Conservation (phyloP, 2,888 invertebrate species). For the Tinea semifulvella region DNA sequence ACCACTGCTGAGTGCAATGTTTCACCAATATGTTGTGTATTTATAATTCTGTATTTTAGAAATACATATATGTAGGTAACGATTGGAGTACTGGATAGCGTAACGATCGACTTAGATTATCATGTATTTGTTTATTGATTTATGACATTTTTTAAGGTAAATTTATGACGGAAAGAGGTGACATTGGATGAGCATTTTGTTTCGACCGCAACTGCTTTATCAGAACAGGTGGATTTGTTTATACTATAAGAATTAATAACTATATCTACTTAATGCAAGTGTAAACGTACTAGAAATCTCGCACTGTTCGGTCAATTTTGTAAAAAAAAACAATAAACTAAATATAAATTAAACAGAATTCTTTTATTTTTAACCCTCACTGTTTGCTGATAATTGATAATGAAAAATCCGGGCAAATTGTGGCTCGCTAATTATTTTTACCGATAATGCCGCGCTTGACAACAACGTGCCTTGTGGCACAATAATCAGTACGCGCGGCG, state of each 20-base stretch:
- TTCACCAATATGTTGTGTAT: slow-evolving; percentile 51
- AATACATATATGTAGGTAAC: slow-evolving; percentile 34
- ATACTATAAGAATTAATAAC: slow-evolving; percentile 61
- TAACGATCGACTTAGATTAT: no score
- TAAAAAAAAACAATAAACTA: slow-evolving; percentile 55
- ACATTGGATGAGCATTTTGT: neutral
- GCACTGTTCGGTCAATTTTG: slow-evolving; percentile 69
- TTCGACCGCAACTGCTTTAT: slow-evolving; percentile 34
- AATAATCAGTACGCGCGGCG: no score
- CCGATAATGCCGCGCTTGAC: no score
- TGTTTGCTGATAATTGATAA: no score
- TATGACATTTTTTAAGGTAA: slow-evolving; percentile 54
- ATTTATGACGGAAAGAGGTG: slow-evolving; percentile 38
- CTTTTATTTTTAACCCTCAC: slow-evolving; percentile 27
- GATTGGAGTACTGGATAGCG: no score
- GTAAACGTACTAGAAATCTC: slow-evolving; percentile 68
- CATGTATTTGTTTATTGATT: slow-evolving; percentile 52
- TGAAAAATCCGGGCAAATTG: no score
- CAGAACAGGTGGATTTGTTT: slow-evolving; percentile 62
- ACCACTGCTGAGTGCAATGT: slow-evolving; percentile 55
- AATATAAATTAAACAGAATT: slow-evolving; percentile 30
- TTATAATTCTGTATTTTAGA: slow-evolving; percentile 53
- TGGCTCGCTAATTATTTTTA: no score
- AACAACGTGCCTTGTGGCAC: no score
- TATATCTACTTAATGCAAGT: slow-evolving; percentile 68